Conservation (phyloP, 2,797 vertebrate genomes). For the Microtus californicus region DNA sequence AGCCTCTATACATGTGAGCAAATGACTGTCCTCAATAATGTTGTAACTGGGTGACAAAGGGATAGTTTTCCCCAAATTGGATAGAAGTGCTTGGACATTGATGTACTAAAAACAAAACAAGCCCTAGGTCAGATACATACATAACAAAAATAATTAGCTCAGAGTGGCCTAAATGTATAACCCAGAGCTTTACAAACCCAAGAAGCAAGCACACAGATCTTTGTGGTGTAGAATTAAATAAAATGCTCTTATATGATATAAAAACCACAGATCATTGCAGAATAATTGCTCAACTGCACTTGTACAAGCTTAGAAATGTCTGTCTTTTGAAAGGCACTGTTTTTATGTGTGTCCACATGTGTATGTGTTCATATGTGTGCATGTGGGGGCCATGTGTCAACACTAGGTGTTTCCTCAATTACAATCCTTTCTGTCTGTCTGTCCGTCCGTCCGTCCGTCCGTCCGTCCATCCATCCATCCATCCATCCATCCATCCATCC, state of each 20-base stretch:
- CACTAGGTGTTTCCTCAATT: neutral
- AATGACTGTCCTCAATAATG: neutral
- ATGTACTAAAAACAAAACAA: neutral
- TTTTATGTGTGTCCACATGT: neutral
- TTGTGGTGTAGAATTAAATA: neutral
- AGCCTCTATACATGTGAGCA: neutral
- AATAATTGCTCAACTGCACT: neutral
- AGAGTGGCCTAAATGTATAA: neutral
- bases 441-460: neutral
- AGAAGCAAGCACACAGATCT: neutral
- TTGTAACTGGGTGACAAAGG: constrained; percentile 2
- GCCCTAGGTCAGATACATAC: neutral
- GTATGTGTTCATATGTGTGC: neutral
- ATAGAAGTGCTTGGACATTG: neutral
- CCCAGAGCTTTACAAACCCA: neutral
- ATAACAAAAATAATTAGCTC: neutral
- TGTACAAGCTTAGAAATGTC: constrained; percentile 4
- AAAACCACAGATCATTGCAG: neutral
- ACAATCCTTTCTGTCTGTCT: neutral
- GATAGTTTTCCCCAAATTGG: neutral
- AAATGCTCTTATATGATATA: neutral
- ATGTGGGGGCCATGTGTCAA: too few relatives aligned
- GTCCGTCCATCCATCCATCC: neutral
- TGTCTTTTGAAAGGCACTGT: neutral
- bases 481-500: neutral